Evolutionary conservation across 2,113 vertebrate species (phyloP), one percentile per base, ranked within the genome.

Genomic region (Channa maculata): DNA sequence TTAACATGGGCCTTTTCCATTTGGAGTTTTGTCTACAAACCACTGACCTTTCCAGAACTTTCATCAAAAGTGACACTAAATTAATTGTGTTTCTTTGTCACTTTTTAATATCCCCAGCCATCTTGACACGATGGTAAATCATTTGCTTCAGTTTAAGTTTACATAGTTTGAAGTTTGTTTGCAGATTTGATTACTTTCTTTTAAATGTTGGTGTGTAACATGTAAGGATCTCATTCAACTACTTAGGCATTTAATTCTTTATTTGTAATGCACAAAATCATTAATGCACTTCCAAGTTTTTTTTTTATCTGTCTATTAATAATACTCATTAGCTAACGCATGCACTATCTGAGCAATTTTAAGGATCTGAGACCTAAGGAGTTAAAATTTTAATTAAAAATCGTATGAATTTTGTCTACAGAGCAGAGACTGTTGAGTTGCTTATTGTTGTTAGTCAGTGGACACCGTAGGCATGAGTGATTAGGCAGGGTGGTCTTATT

Each of bases 71-170:
- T 82, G 77, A 83, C 60, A 15, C 1, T 57, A 54, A 41, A 54
- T 50, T 36, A 57, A 59, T 66, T 45, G 33, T n/a, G 59, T 63
- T 65, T 71, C 36, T 34, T 63, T 50, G 37, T 85, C 48, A 24
- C 24, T 24, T 60, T 49, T 53, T 65, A 59, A 83, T 51, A 57
- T 71, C 37, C 36, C 8, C 33, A 37, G 45, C 60, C 50, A 8
- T 59, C 58, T 53, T 24, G 43, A 62, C 48, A 44, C 48, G 64
- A 61, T 45, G 71, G 33, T 41, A 62, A 67, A 49, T 70, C 8
- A 36, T 74, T 65, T 46, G 14, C 11, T 71, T 79, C 65, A 43
- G 39, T 60, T 77, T 86, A 77, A 75, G 77, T 86, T 89, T 89
- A 82, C 65, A 66, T 77, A 59, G 57, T 82, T 75, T 83, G 58